These are phyloP conservation scores for Brachionus calyciflorus DNA, from an alignment of 1,140 invertebrate species.

Conservation along the genomic window DNA sequence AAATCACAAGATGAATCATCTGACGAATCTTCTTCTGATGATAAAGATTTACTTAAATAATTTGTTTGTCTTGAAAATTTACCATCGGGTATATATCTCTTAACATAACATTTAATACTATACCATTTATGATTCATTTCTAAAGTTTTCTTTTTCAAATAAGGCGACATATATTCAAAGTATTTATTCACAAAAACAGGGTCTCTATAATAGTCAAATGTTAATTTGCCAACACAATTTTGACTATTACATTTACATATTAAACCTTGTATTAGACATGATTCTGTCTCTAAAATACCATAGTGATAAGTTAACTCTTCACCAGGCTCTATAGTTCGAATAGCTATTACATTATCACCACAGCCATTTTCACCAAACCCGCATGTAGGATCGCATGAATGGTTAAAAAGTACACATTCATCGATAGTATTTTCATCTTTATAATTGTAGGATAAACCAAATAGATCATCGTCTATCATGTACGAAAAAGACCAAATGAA, in stretches of 20 bases:
- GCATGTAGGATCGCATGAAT: not conserved
- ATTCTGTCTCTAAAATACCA: not conserved
- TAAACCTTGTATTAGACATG: not conserved
- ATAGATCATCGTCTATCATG: not conserved
- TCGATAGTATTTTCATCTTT: not conserved
- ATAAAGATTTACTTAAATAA: not conserved
- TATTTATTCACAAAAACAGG: not conserved
- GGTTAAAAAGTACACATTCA: not conserved
- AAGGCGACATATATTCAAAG: not conserved
- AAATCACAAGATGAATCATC: not conserved
- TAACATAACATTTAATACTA: not conserved
- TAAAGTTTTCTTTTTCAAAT: not conserved
- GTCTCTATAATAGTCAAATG: not conserved
- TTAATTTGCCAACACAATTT: not conserved
- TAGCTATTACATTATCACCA: not conserved
- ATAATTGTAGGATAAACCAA: not conserved
- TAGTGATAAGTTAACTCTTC: conserved; percentile 3
- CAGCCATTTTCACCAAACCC: not conserved
- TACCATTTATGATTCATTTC: not conserved
- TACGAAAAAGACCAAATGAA: not conserved
- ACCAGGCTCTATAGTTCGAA: not conserved
- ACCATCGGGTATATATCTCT: not conserved
- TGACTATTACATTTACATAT: not conserved
- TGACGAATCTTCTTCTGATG: not conserved
- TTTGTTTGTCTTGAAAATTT: not conserved